Conservation (phyloP, 2,888 invertebrate species). For the Epinotia demarniana region DNA sequence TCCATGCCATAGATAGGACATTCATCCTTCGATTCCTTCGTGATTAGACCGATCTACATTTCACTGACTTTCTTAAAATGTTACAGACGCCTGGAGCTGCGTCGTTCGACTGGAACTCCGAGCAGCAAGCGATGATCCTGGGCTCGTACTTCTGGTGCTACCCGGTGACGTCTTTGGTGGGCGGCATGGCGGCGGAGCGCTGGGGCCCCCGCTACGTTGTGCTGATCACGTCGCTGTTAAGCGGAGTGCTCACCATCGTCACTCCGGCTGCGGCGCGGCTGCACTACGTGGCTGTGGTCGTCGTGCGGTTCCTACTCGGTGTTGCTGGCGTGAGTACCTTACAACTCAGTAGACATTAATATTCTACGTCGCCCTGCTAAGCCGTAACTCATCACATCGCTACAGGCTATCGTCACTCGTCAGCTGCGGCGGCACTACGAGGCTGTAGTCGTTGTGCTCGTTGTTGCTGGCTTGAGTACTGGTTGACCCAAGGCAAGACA, state of each 20-base stretch:
- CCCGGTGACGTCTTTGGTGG: slow-evolving; percentile 86
- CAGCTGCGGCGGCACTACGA: slow-evolving; percentile 84
- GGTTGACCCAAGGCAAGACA: too few relatives aligned
- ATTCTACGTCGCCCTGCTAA: slow-evolving; percentile 67
- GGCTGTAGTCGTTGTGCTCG: slow-evolving; percentile 77
- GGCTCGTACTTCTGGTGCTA: slow-evolving; percentile 90
- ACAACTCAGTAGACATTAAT: too few relatives aligned
- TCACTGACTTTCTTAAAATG: background rate
- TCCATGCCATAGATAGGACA: too few relatives aligned
- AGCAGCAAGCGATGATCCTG: slow-evolving; percentile 86
- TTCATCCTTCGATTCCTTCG: background rate
- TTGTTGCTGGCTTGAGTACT: background rate
- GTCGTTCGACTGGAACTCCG: slow-evolving; percentile 83
- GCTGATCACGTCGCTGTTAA: slow-evolving; percentile 77
- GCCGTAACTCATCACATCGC: slow-evolving; percentile 82
- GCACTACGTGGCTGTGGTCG: slow-evolving; percentile 83
- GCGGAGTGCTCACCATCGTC: slow-evolving; percentile 84
- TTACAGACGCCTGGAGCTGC: slow-evolving; percentile 56
- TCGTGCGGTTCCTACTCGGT: slow-evolving; percentile 85
- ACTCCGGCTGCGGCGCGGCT: slow-evolving; percentile 85
- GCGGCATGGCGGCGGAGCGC: slow-evolving; percentile 87
- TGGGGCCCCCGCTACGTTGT: slow-evolving; percentile 86
- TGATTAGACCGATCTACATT: background rate
- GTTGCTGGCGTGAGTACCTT: slow-evolving; percentile 80
- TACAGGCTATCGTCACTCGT: slow-evolving; percentile 85